These are phyloP conservation scores for Plotosus lineatus DNA, from an alignment of 2,113 vertebrate genomes.

Conservation along the genomic window DNA sequence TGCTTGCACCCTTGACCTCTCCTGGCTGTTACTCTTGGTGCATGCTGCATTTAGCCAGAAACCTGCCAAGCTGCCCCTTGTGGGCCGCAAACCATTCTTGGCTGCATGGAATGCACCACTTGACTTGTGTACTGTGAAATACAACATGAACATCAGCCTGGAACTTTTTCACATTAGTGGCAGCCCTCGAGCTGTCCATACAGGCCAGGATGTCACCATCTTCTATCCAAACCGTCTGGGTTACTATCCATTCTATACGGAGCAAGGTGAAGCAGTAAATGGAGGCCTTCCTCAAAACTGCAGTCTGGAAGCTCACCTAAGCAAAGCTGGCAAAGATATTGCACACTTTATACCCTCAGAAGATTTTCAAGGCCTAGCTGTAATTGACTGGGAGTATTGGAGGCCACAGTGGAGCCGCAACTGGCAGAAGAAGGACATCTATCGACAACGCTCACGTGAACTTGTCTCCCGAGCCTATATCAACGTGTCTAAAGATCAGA, in stretches of 20 bases:
- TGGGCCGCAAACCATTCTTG: conserved; percentile 76
- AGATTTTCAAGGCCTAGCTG: conserved; percentile 74
- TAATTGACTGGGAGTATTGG: conserved; percentile 81
- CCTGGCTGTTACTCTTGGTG: conserved; percentile 64
- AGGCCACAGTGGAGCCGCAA: conserved; percentile 75
- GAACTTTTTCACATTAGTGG: conserved; percentile 75
- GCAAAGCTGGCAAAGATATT: conserved; percentile 74
- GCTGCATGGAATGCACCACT: conserved; percentile 79
- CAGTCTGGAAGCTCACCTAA: conserved; percentile 75
- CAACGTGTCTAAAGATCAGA: conserved; percentile 68
- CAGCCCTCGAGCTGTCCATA: conserved; percentile 73
- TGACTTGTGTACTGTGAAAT: conserved; percentile 74
- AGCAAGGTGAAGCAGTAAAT: conserved; percentile 66
- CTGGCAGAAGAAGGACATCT: conserved; percentile 76
- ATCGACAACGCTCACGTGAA: conserved; percentile 71
- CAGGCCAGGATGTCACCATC: conserved; percentile 80
- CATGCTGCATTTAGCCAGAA: conserved; percentile 70
- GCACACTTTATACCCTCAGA: conserved; percentile 72
- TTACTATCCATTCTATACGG: conserved; percentile 77
- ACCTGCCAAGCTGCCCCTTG: conserved; percentile 70
- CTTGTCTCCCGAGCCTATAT: conserved; percentile 65
- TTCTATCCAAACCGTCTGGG: conserved; percentile 80
- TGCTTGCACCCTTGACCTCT: conserved; percentile 59
- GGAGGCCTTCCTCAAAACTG: conserved; percentile 77
- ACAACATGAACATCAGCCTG: conserved; percentile 70